Evolutionary conservation across 2,113 vertebrate genomes (phyloP).

Genomic region (Pollimyrus isidori): DNA sequence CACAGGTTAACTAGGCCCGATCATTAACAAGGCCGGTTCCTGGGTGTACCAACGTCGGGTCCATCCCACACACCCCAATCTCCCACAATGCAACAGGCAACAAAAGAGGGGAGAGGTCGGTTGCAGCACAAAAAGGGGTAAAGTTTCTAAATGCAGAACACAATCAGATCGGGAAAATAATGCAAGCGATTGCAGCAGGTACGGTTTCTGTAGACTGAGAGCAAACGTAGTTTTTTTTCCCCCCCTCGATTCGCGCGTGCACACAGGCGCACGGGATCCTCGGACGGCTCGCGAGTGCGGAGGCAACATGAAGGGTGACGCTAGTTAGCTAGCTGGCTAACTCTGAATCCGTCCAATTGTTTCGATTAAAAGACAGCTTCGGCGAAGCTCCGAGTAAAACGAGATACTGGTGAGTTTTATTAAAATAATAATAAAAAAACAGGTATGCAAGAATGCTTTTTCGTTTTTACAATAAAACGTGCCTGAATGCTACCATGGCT

Average conservation of each 20-base stretch:
- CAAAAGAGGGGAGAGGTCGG: slow-evolving; percentile 35
- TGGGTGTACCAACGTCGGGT: background rate
- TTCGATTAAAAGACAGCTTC: background rate
- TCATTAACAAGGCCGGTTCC: background rate
- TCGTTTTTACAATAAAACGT: background rate
- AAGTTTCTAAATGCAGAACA: slow-evolving; percentile 12
- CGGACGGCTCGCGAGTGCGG: background rate
- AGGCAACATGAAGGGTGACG: background rate
- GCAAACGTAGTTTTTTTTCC: background rate
- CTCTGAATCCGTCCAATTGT: background rate
- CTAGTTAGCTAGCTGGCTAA: slow-evolving; percentile 10
- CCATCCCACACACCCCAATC: slow-evolving; percentile 8
- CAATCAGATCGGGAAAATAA: background rate
- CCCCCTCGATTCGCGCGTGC: background rate
- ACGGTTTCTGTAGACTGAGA: background rate
- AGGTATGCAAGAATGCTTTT: background rate
- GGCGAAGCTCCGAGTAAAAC: background rate
- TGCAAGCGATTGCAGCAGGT: background rate
- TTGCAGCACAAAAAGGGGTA: slow-evolving; percentile 10
- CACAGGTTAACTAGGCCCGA: background rate
- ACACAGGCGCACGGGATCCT: background rate
- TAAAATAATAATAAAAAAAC: background rate
- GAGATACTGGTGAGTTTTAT: slow-evolving; percentile 11
- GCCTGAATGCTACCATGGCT: background rate
- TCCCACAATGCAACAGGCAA: slow-evolving; percentile 46